Evolutionary conservation across 2,797 vertebrate species (phyloP).

Genomic region (Otolemur crassicaudatus): DNA sequence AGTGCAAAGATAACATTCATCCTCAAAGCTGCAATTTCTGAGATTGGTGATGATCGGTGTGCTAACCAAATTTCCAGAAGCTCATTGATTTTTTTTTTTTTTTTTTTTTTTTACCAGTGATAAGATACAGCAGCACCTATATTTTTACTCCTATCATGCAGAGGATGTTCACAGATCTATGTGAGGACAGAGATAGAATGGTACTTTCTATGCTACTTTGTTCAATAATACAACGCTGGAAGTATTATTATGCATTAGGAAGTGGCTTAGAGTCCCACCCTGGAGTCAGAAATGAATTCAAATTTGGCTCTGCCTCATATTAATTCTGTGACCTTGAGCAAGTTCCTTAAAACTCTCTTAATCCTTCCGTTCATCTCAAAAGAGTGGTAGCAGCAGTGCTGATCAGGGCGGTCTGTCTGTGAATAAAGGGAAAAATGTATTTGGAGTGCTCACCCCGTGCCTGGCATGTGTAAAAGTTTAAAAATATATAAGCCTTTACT

Average conservation of each 20-base stretch:
- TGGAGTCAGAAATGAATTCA: not conserved
- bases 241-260: not conserved
- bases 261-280: not conserved
- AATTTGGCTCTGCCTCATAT: not conserved
- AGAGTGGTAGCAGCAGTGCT: not conserved
- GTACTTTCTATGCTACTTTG: not conserved
- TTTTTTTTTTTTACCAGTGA: slow-evolving; percentile 22
- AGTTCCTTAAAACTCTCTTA: not conserved
- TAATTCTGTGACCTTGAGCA: not conserved
- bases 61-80: slow-evolving; percentile 43
- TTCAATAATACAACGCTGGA: not conserved
- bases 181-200: not conserved
- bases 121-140: not conserved
- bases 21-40: slow-evolving; percentile 60
- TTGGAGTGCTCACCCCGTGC: not conserved
- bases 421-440: not conserved
- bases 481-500: not conserved
- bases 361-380: not conserved
- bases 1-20: slow-evolving; percentile 58
- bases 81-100: not conserved
- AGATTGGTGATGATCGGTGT: slow-evolving; percentile 1
- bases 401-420: not conserved
- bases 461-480: not conserved
- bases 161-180: not conserved
- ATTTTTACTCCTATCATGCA: not conserved